These are phyloP conservation scores for Decapterus maruadsi DNA, from an alignment of 2,797 vertebrate species.

Conservation along the genomic window DNA sequence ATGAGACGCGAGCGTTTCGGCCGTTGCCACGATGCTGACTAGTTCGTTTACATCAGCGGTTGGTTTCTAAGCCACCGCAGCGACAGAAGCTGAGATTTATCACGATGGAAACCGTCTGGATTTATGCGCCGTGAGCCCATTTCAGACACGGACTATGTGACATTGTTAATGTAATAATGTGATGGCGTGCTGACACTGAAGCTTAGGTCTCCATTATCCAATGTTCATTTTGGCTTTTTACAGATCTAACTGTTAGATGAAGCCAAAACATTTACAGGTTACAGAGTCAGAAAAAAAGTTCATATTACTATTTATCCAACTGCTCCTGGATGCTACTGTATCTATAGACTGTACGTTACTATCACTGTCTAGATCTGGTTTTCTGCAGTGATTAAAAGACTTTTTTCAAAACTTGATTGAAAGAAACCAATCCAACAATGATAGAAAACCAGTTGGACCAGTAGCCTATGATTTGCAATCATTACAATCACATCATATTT, in stretches of 20 bases:
- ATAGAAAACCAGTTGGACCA: neutral
- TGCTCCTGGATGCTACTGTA: too few relatives aligned
- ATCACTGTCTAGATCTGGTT: too few relatives aligned
- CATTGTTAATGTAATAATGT: neutral
- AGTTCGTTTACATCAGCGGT: neutral
- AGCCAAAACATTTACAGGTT: neutral
- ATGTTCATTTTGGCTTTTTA: neutral
- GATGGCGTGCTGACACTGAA: neutral
- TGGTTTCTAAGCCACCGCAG: neutral
- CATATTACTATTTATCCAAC: neutral
- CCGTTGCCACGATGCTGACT: neutral
- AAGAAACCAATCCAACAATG: neutral
- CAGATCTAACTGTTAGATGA: neutral
- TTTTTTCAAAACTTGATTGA: neutral
- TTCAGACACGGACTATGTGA: neutral
- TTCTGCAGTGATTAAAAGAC: too few relatives aligned
- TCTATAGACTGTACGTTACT: too few relatives aligned
- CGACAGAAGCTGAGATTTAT: neutral
- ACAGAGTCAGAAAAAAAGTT: too few relatives aligned
- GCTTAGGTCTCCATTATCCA: neutral
- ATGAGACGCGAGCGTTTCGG: neutral
- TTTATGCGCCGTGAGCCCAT: neutral
- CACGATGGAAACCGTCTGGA: neutral
- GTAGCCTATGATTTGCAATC: neutral
- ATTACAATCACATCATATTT: neutral